Evolutionary conservation across 2,888 invertebrate species (phyloP), one percentile per base, ranked within the genome.

Genomic region (Cosmia trapezina): DNA sequence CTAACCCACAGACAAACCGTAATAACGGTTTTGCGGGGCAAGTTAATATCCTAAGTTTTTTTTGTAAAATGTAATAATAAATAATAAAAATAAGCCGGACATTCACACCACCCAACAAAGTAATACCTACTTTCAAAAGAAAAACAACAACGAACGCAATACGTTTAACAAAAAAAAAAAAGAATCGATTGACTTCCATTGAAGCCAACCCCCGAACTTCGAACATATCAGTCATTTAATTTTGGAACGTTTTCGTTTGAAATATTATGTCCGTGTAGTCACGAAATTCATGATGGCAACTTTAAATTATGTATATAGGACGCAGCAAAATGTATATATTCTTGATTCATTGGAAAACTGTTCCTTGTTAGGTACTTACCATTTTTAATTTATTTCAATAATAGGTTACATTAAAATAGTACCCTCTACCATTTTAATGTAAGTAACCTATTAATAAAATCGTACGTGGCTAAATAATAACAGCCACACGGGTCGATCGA

Each of bases 251-350:
- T 71, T 78, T 74, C 81, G 85, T 87, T 87, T 83, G 75, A 85
- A 88, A 90, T 87, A 89, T 88, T 89, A n/a, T n/a, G n/a, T 89
- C 86, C 90, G 87, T 89, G 87, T 86, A 81, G 88, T 88, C 89
- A 90, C 89, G 90, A 86, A 89, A 88, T 88, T 83, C 84, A 86
- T 88, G 89, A 89, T 88, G 87, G 87, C 78, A 83, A 86, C 78
- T 86, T 88, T 90, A 92, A 91, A 87, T 92, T 92, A 92, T 92
- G 92, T 92, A 92, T 91, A 84, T 92, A 88, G 92, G 89, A 87
- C 91, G 84, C 86, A 88, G 87, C 89, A 88, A 83, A 81, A 82
- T 86, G 86, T 89, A 88, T 87, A 53, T 66, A 62, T 90, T 89
- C 84, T 86, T 80, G 47, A 83, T 60, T 74, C 66, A 62, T 49